Conservation (phyloP, 2,888 invertebrate species). For the Amphipoea oculea region DNA sequence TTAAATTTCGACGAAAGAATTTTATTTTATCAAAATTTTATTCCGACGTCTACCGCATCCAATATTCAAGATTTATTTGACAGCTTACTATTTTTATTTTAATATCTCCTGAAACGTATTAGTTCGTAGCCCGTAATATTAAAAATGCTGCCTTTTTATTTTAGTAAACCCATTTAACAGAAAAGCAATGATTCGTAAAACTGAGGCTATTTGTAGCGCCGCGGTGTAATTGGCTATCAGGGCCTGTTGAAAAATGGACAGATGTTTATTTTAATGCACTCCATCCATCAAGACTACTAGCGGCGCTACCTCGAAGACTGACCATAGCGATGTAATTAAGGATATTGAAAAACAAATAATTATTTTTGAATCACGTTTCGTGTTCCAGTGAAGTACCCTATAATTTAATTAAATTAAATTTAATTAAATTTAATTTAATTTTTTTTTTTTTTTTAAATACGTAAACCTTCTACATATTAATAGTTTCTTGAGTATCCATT, state of each 20-base stretch:
- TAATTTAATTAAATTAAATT: too few species aligned
- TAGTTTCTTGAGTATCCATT: conserved; percentile 50
- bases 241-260: conserved; percentile 77
- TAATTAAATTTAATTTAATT: too few species aligned
- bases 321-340: conserved; percentile 55
- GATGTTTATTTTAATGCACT: conserved; percentile 78
- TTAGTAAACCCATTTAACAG: conserved; percentile 60
- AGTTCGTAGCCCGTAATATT: conserved; percentile 44
- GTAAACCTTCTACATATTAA: conserved; percentile 48
- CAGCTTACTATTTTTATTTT: conserved; percentile 52
- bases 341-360: conserved; percentile 64
- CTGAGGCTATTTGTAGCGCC: conserved; percentile 73
- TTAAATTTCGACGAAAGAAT: neutral
- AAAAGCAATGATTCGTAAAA: conserved; percentile 72
- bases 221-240: conserved; percentile 75
- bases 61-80: conserved; percentile 31
- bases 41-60: too few species aligned
- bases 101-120: conserved; percentile 51
- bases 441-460: too few species aligned
- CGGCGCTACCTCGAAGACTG: conserved; percentile 67
- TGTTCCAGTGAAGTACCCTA: conserved; percentile 46
- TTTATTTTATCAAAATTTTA: neutral
- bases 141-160: conserved; percentile 28
- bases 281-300: conserved; percentile 75
- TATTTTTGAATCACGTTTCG: conserved; percentile 62